Evolutionary conservation across 2,113 vertebrate genomes (phyloP), one percentile per base, ranked within the genome.

Genomic region (Siniperca chuatsi): DNA sequence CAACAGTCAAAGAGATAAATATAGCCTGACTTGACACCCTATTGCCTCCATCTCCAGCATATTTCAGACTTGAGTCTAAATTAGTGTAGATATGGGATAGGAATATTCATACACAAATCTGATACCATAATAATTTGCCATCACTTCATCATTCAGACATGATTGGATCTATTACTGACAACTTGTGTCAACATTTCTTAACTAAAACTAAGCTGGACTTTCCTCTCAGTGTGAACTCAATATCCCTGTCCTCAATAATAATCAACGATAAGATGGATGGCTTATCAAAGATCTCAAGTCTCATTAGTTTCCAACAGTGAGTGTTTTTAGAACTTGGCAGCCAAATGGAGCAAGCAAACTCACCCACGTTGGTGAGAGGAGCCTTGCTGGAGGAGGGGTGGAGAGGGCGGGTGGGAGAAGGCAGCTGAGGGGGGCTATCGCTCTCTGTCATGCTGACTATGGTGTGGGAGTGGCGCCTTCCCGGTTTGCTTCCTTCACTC

Each of bases 281-380:
- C 16, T 76, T 57, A 85, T 81, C 29, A 18, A 29, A 70, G 15
- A 58, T 35, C 37, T 71, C 48, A 58, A 54, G 66, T 57, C 48
- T 75, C 67, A 74, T 87, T 79, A 74, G 13, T 72, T 74, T 62
- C 76, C 80, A 52, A 60, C 35, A 4, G 70, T 1, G 42, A 79
- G 16, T 66, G 52, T 68, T 81, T 93, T 89, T 62, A 82, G 74
- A 79, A 79, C 52, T 62, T 86, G 82, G 75, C 74, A 75, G 68
- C 50, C 57, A 67, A 54, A 72, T 2, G 29, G 72, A 74, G 42
- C 44, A 13, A 42, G 66, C 20, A 18, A 64, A 97, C 98, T 97
- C 91, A 99, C 98, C 98, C 80, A 98, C 95, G 89, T 96, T 98
- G 87, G 98, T 97, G 81, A 95, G 95, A 0, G 97, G 97, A 50